phyloP scores from a whole-genome alignment of 2,797 vertebrate genomes.

The Champsocephalus esox region DNA sequence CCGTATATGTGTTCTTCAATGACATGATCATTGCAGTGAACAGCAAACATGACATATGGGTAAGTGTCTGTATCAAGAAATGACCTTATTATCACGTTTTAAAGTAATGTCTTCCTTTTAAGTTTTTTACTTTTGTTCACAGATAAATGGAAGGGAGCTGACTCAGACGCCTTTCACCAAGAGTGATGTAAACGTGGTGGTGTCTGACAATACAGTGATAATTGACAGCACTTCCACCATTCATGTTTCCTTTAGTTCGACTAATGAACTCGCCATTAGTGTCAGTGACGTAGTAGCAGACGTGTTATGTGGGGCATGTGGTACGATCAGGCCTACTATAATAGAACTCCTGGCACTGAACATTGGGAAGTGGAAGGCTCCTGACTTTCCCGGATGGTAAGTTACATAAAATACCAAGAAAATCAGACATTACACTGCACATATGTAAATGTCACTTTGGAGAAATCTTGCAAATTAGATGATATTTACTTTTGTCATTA shows the following conservation, averaged over 20 bases:
- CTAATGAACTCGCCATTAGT: constrained; percentile 32
- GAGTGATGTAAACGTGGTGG: constrained; percentile 29
- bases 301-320: constrained; percentile 52
- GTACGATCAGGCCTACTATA: constrained; percentile 16
- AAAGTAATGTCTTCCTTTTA: not conserved
- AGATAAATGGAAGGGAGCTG: constrained; percentile 58
- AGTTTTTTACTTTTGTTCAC: constrained; percentile 21
- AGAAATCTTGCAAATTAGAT: not conserved
- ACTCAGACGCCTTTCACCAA: constrained; percentile 31
- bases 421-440: not conserved
- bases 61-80: constrained; percentile 23
- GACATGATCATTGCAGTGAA: constrained; percentile 39
- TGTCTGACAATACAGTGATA: constrained; percentile 34
- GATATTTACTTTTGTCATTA: not conserved
- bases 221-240: constrained; percentile 38
- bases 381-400: constrained; percentile 74
- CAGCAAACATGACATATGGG: constrained; percentile 51
- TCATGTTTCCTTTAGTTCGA: constrained; percentile 40
- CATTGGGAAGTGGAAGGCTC: constrained; percentile 62
- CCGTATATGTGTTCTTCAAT: constrained; percentile 56
- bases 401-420: constrained; percentile 43
- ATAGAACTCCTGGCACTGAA: constrained; percentile 26
- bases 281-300: constrained; percentile 31
- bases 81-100: not conserved
- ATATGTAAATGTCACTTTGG: not conserved